Percentiles rank a stretch among this genome's conserved stretches.
These are phyloP conservation scores for Ormyrus nitidulus DNA, from an alignment of 2,888 invertebrate species.

Conservation along the genomic window DNA sequence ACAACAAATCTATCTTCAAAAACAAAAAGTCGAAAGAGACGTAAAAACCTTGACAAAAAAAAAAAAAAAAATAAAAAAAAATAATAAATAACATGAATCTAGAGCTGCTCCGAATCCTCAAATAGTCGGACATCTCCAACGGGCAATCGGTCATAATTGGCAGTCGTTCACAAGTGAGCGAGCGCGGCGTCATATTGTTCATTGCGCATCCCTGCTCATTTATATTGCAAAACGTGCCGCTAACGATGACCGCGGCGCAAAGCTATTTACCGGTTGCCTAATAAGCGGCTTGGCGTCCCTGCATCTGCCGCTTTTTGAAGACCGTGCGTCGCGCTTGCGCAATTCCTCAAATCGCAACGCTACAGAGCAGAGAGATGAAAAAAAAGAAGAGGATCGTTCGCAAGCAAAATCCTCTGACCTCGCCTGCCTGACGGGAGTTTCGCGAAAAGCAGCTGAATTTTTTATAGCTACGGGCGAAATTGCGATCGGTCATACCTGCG, in stretches of 20 bases:
- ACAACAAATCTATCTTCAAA: too few relatives aligned
- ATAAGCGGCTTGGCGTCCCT: slow-evolving; percentile 2
- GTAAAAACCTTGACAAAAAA: too few relatives aligned
- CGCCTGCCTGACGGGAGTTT: neutral
- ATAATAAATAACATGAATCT: too few relatives aligned
- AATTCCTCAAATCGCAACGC: slow-evolving; percentile 20
- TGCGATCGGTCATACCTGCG: neutral
- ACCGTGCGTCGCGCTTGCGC: slow-evolving; percentile 5
- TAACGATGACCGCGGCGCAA: slow-evolving; percentile 18
- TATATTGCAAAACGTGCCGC: neutral
- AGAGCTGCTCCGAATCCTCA: too few relatives aligned
- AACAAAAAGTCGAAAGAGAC: too few relatives aligned
- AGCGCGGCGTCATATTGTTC: neutral
- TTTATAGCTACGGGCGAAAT: neutral
- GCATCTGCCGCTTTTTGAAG: neutral
- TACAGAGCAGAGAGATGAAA: too few relatives aligned
- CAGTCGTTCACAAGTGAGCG: too few relatives aligned
- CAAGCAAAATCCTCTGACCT: neutral
- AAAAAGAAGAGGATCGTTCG: too few relatives aligned
- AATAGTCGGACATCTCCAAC: too few relatives aligned
- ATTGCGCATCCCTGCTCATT: neutral
- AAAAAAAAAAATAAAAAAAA: too few relatives aligned
- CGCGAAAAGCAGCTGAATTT: neutral
- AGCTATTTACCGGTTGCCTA: slow-evolving; percentile 30
- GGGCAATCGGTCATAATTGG: too few relatives aligned